Percentiles rank a stretch among this genome's conserved stretches.
Conservation (phyloP, 2,113 vertebrate genomes). For the Pleuronectes platessa region DNA sequence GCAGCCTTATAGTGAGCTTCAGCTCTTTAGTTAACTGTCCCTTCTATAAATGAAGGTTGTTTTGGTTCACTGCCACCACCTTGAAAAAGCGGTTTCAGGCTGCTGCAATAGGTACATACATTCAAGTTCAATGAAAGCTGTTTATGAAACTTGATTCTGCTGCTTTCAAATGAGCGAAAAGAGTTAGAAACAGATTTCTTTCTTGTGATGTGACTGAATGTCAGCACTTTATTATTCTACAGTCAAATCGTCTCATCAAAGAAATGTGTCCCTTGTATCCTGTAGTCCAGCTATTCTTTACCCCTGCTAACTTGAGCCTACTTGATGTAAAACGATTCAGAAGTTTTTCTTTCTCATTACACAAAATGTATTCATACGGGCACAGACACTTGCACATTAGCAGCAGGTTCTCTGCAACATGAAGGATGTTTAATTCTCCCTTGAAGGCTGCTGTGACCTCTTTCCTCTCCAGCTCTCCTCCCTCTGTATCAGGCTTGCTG, state of each 20-base stretch:
- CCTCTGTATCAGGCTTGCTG: conserved; percentile 14
- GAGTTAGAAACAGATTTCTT: not conserved
- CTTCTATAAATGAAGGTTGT: no score
- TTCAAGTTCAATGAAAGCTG: not conserved
- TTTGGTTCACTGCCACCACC: no score
- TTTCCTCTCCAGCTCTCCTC: conserved; percentile 20
- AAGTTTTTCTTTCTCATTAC: no score
- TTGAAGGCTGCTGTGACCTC: conserved; percentile 36
- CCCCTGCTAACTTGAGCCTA: not conserved
- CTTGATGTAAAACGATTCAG: no score
- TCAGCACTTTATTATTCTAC: not conserved
- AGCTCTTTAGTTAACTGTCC: no score
- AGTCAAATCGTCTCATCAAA: no score
- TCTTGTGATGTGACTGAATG: not conserved
- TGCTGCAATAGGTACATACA: no score
- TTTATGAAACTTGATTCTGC: not conserved
- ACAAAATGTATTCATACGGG: no score
- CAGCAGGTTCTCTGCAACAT: conserved; percentile 2
- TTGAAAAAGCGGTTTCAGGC: no score
- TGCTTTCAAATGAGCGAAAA: not conserved
- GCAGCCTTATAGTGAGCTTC: no score
- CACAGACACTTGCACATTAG: not conserved
- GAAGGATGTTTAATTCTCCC: not conserved
- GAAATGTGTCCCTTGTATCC: no score
- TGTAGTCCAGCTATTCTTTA: no score